Conservation (phyloP, 1,140 invertebrate genomes). For the Andrena cerasifolii region DNA sequence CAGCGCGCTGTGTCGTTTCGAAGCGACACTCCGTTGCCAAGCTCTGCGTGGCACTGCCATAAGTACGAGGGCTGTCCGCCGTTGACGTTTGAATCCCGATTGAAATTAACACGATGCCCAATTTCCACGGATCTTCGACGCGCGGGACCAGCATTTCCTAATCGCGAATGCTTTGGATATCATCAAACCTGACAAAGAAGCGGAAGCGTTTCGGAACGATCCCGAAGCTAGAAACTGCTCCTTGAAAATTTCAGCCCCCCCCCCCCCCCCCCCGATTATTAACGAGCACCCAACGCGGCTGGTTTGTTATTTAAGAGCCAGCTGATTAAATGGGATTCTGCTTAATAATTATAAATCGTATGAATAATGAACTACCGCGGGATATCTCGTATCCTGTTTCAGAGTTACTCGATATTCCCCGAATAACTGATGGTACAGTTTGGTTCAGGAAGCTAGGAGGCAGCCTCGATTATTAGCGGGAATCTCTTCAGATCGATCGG, state of each 20-base stretch:
- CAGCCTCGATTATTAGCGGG: slow-evolving; percentile 50
- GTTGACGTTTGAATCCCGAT: neutral
- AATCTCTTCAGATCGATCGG: slow-evolving; percentile 18
- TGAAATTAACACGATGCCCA: neutral
- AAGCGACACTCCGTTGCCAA: slow-evolving; percentile 34
- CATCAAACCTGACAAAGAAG: no score
- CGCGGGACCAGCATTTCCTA: no score
- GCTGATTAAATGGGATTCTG: neutral
- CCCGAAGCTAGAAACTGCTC: neutral
- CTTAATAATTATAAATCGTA: slow-evolving; percentile 48
- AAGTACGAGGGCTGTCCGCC: neutral
- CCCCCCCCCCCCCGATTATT: no score
- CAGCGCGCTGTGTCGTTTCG: slow-evolving; percentile 56
- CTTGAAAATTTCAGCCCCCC: no score
- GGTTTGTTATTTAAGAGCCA: neutral
- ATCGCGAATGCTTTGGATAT: no score
- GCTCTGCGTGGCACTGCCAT: slow-evolving; percentile 3
- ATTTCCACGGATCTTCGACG: no score
- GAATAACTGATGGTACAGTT: neutral
- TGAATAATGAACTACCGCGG: slow-evolving; percentile 47
- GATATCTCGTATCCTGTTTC: slow-evolving; percentile 12
- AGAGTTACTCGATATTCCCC: neutral
- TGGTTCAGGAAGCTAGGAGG: neutral
- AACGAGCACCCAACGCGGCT: no score
- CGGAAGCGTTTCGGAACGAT: no score